Percentiles rank a stretch among this genome's conserved stretches.
Evolutionary conservation across 2,113 vertebrate species (phyloP).

Genomic region (Chamaea fasciata): DNA sequence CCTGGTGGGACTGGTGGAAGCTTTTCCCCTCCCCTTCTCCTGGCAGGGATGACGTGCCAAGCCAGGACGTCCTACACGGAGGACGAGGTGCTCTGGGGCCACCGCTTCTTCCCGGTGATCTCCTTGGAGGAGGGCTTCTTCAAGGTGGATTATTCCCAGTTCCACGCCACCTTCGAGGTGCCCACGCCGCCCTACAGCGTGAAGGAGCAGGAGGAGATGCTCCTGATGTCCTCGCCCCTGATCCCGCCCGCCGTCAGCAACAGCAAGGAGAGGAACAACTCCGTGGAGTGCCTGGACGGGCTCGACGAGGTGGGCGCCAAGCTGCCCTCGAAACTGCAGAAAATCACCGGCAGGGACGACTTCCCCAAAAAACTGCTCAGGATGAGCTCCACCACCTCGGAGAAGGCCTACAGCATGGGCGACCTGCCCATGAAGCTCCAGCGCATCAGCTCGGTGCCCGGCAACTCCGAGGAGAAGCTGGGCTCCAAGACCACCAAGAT

Average conservation of each 20-base stretch:
- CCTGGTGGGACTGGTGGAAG: not conserved
- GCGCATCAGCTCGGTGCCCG: slow-evolving; percentile 97
- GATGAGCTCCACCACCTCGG: slow-evolving; percentile 98
- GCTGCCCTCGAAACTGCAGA: slow-evolving; percentile 94
- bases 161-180: slow-evolving; percentile 97
- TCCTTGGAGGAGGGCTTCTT: slow-evolving; percentile 99
- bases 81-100: slow-evolving; percentile 98
- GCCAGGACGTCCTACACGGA: slow-evolving; percentile 97
- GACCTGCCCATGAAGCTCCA: slow-evolving; percentile 98
- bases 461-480: slow-evolving; percentile 91
- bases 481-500: slow-evolving; percentile 85
- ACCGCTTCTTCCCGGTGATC: slow-evolving; percentile 97
- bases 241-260: slow-evolving; percentile 93
- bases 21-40: not conserved
- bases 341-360: slow-evolving; percentile 95
- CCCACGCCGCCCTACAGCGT: slow-evolving; percentile 93
- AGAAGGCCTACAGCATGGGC: slow-evolving; percentile 97
- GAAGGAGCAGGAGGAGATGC: slow-evolving; percentile 95
- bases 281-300: slow-evolving; percentile 91
- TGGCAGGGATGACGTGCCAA: slow-evolving; percentile 96
- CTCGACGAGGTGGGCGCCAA: slow-evolving; percentile 88
- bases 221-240: slow-evolving; percentile 95
- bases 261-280: slow-evolving; percentile 91
- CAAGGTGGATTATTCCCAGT: slow-evolving; percentile 99
- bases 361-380: slow-evolving; percentile 94